Evolutionary conservation across 2,888 invertebrate species (phyloP).

Genomic region (Drosophila prolongata): DNA sequence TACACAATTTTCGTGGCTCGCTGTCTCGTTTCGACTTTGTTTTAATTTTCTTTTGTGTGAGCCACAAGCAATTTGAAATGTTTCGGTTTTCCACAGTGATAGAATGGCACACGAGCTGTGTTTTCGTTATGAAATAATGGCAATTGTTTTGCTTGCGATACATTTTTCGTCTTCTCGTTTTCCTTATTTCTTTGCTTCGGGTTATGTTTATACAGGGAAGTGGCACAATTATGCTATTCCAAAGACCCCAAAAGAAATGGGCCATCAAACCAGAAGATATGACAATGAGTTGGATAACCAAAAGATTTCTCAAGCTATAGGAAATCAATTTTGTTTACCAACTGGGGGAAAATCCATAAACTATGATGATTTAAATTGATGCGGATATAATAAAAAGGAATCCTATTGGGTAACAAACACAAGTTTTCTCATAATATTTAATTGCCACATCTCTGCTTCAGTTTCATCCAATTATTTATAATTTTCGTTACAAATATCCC

Average conservation of each 20-base stretch:
- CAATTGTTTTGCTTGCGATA: conserved; percentile 61
- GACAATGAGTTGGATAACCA: conserved; percentile 38
- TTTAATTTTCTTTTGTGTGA: conserved; percentile 43
- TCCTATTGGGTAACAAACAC: conserved; percentile 11
- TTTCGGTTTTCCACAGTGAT: conserved; percentile 53
- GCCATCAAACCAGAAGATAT: conserved; percentile 28
- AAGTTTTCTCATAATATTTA: conserved; percentile 10
- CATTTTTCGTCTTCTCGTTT: conserved; percentile 32
- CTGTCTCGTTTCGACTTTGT: conserved; percentile 30
- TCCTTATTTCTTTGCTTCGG: conserved; percentile 32
- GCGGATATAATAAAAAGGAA: not conserved
- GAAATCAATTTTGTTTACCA: conserved; percentile 49
- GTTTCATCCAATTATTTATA: conserved; percentile 11
- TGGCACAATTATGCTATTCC: conserved; percentile 35
- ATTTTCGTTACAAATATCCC: conserved; percentile 12
- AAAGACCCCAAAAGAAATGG: conserved; percentile 45
- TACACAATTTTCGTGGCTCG: conserved; percentile 63
- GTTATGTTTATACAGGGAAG: conserved; percentile 41
- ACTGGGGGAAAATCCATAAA: not conserved
- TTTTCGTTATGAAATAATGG: conserved; percentile 69
- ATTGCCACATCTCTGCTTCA: conserved; percentile 13
- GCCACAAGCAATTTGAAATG: conserved; percentile 57
- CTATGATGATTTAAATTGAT: not conserved
- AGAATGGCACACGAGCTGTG: conserved; percentile 65
- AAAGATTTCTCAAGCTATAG: conserved; percentile 41